Percentiles rank a stretch among this genome's conserved stretches.
Conservation (phyloP, 2,888 invertebrate genomes). For the Habrosyne pyritoides region DNA sequence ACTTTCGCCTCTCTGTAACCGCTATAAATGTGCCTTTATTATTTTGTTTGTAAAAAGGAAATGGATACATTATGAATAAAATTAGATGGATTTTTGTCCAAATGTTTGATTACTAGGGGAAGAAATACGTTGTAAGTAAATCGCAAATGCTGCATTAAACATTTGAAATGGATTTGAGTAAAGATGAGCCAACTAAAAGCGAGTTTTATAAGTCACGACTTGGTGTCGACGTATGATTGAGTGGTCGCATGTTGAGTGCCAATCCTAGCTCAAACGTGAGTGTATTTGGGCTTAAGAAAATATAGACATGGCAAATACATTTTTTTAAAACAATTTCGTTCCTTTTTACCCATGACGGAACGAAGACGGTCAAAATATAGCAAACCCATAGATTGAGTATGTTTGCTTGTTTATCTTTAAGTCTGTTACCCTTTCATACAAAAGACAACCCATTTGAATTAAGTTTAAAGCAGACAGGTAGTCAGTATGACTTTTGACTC, state of each 20-base stretch:
- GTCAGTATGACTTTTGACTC: no score
- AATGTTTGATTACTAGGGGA: slow-evolving; percentile 35
- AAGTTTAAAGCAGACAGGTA: no score
- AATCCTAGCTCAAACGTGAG: slow-evolving; percentile 34
- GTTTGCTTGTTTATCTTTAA: no score
- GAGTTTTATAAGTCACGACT: slow-evolving; percentile 36
- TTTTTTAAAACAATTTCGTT: no score
- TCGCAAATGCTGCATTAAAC: neutral
- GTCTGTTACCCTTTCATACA: no score
- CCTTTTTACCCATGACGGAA: no score
- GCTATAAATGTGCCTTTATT: slow-evolving; percentile 74
- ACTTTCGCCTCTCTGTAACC: slow-evolving; percentile 77
- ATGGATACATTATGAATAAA: slow-evolving; percentile 75
- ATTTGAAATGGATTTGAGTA: slow-evolving; percentile 11
- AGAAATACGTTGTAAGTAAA: neutral
- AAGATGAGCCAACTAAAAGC: slow-evolving; percentile 28
- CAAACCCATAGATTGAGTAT: no score
- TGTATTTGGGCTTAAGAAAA: slow-evolving; percentile 21
- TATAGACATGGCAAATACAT: slow-evolving; percentile 12
- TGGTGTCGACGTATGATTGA: slow-evolving; percentile 42
- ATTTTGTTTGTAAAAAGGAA: slow-evolving; percentile 77
- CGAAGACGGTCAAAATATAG: no score
- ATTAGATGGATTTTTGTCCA: slow-evolving; percentile 68
- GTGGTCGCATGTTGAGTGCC: slow-evolving; percentile 44
- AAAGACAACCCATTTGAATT: no score